Base-by-base conservation (phyloP, 2,797 vertebrate species). In the Syndactyla subalaris region DNA sequence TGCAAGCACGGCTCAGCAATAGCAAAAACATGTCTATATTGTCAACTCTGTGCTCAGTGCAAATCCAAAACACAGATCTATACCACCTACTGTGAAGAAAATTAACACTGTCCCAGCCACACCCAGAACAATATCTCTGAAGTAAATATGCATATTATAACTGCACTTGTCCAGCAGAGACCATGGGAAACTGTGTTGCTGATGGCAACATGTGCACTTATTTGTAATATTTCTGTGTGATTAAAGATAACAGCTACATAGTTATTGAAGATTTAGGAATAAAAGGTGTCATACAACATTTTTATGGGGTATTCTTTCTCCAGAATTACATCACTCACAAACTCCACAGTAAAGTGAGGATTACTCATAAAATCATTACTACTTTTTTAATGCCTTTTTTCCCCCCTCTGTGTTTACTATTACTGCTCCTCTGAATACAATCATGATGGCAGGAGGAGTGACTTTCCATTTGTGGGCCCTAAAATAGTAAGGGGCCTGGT, bases 341-440 rank as follows among this genome's bases (percentile, higher is more conserved):
- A 58, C 30, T 84, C 39, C 18, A 43, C 34, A 41, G 15, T 85
- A 81, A 57, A 61, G 7, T 4, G n/a, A 67, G 30, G 7, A 67
- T 45, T 84, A 68, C 43, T 91, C 21, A 49, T 58, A 88, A 90
- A 87, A 79, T 36, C 11, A 27, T 74, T 92, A 80, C 27, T 73
- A 9, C 6, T 67, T 87, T 68, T 62, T 58, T 18, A 49, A 15
- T 48, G 5, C 0, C 7, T 30, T 49, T 71, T 75, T 21, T 38
- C n/a, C 4, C 2, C 1, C 4, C 5, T 36, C 36, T 14, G 2
- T 30, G 6, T 91, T 78, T 72, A 70, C 34, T 21, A 46, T 23
- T 66, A 32, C 45, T 32, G 0, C 8, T 89, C 6, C 6, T 13
- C 0, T 62, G 62, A 73, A 23, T 8, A 79, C 17, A 52, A 65